A percentile compares a stretch with the other conserved stretches of the same genome.
These are phyloP conservation scores for Athripsodes cinereus DNA, from an alignment of 2,888 invertebrate species.

Conservation along the genomic window DNA sequence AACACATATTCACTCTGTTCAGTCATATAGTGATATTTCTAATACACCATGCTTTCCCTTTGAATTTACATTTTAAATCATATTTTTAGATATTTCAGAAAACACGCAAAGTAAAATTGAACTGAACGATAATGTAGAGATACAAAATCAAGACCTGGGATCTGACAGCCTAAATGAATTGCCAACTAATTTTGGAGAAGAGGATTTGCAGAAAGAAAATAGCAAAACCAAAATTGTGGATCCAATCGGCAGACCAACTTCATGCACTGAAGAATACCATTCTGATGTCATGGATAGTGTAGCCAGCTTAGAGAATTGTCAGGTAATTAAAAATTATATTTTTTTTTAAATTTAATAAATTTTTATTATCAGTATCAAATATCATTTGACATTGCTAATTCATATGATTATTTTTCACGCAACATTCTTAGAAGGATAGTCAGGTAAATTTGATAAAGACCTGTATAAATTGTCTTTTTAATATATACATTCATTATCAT, in stretches of 20 bases:
- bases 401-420: too few relatives aligned
- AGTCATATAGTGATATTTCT: too few relatives aligned
- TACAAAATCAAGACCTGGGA: slow-evolving; percentile 5
- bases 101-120: slow-evolving; percentile 6
- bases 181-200: slow-evolving; percentile 6
- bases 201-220: background rate
- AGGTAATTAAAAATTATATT: slow-evolving; percentile 10
- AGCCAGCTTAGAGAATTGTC: slow-evolving; percentile 15
- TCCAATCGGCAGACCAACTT: slow-evolving; percentile 20
- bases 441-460: too few relatives aligned
- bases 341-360: background rate
- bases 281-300: slow-evolving; percentile 6
- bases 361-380: too few relatives aligned
- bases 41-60: too few relatives aligned
- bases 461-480: too few relatives aligned
- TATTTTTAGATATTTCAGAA: slow-evolving; percentile 1
- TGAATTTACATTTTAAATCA: too few relatives aligned
- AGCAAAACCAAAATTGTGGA: slow-evolving; percentile 14
- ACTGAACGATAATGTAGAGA: slow-evolving; percentile 3
- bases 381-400: too few relatives aligned
- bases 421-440: too few relatives aligned
- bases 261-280: slow-evolving; percentile 8
- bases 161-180: slow-evolving; percentile 2
- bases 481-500: too few relatives aligned
- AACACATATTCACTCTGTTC: too few relatives aligned